Base-by-base conservation (phyloP, 2,113 vertebrate genomes). In the Rhynchomys soricoides region DNA sequence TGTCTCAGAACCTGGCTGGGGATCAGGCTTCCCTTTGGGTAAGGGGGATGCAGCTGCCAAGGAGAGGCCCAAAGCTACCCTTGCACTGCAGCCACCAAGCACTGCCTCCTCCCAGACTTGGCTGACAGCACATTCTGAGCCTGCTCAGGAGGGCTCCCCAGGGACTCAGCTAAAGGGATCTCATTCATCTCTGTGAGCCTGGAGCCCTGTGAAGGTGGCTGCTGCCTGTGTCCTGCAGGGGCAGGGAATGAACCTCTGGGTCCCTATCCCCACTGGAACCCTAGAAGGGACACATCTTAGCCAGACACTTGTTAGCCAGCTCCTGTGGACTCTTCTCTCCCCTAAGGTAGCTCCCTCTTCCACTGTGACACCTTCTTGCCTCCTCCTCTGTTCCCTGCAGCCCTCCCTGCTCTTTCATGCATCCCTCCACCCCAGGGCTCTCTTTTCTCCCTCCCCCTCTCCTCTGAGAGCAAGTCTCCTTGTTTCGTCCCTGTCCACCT, bases 61-160 rank as follows among this genome's bases (percentile, higher is more conserved):
- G 34, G 52, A 55, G 81, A 70, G 26, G 29, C 75, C 52, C 15
- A 0, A 70, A 96, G 86, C 62, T 74, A 89, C 87, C 75, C 90
- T 68, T 40, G 48, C 34, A 71, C 40, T 7, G 0, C 66, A 92
- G 86, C 59, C 86, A 86, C 81, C 40, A 55, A 93, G 90, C 37
- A 1, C 88, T 10, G 21, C 57, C 95, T 50, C 86, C 94, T 96
- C 86, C 96, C 5, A 0, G 96, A 64, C 82, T 79, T 96, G 96
- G 96, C 94, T 68, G 83, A 75, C 79, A 16, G 98, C 98, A 98
- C 98, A 96, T 97, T 98, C 98, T 98, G 97, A 98, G 98, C 97
- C 86, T 37, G 95, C 94, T 89, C 96, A 93, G 97, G 88, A 90
- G 98, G 92, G 93, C 91, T 95, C 98, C 98, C 97, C 97, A 13